Conservation (phyloP, 2,888 invertebrate species). For the Octonoba sinensis region DNA sequence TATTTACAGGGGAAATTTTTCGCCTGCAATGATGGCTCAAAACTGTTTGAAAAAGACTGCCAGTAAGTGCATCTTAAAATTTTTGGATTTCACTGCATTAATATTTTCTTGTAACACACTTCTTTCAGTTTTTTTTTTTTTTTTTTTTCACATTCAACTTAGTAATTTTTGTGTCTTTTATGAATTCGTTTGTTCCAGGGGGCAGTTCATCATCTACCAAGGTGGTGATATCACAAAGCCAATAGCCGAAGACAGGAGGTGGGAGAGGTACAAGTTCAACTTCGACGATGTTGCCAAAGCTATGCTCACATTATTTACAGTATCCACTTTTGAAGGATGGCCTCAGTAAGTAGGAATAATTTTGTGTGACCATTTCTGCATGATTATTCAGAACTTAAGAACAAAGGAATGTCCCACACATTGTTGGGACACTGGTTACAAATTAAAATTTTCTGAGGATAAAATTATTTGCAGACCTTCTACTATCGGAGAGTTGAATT, state of each 20-base stretch:
- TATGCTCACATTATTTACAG: constrained; percentile 98
- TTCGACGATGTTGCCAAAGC: constrained; percentile 99
- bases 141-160: background rate
- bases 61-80: constrained; percentile 74
- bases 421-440: background rate
- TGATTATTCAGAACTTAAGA: too few relatives aligned
- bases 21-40: constrained; percentile 93
- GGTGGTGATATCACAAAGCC: constrained; percentile 87
- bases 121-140: background rate
- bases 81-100: background rate
- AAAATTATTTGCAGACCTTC: too few relatives aligned
- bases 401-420: background rate
- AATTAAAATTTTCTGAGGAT: too few relatives aligned
- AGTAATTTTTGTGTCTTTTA: background rate
- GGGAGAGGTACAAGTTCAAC: constrained; percentile 92
- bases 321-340: constrained; percentile 99
- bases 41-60: constrained; percentile 90
- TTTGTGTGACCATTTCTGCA: background rate
- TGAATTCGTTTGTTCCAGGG: constrained; percentile 76
- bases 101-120: background rate
- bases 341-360: constrained; percentile 81
- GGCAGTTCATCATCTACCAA: constrained; percentile 90
- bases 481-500: too few relatives aligned
- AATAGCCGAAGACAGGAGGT: constrained; percentile 80
- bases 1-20: constrained; percentile 93